Evolutionary conservation across 1,140 invertebrate genomes (phyloP).

Genomic region (Cryptotermes secundus): DNA sequence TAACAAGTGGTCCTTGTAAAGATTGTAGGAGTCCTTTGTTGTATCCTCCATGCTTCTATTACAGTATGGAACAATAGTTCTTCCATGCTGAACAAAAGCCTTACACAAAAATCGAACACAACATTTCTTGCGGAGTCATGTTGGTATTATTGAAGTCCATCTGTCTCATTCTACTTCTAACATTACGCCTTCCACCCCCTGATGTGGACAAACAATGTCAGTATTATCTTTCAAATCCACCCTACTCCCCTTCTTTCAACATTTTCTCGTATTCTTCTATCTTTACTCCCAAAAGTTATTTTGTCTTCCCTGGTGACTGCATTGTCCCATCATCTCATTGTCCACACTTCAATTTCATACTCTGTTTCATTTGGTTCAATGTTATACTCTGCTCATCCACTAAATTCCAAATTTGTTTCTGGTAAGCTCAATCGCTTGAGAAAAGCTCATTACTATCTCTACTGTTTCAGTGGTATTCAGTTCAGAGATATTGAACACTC

Average conservation of each 20-base stretch:
- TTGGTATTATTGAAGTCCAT: conserved; percentile 24
- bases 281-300: conserved; percentile 11
- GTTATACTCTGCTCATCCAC: background rate
- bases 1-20: background rate
- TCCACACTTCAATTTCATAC: conserved; percentile 22
- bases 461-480: too few relatives aligned
- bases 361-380: conserved; percentile 6
- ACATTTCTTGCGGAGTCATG: conserved; percentile 26
- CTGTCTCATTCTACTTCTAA: background rate
- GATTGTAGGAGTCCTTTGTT: background rate
- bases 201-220: conserved; percentile 28
- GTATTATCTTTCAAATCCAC: background rate
- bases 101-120: conserved; percentile 16
- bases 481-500: too few relatives aligned
- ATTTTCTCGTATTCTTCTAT: conserved; percentile 12
- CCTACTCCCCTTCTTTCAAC: background rate
- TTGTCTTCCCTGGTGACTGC: background rate
- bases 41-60: background rate
- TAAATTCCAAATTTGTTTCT: background rate
- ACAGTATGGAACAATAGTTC: background rate
- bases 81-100: background rate
- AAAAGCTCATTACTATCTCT: background rate
- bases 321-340: background rate
- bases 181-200: conserved; percentile 5
- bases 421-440: background rate